phyloP scores from a whole-genome alignment of 2,888 invertebrate genomes.

The Liposcelis brunnea region DNA sequence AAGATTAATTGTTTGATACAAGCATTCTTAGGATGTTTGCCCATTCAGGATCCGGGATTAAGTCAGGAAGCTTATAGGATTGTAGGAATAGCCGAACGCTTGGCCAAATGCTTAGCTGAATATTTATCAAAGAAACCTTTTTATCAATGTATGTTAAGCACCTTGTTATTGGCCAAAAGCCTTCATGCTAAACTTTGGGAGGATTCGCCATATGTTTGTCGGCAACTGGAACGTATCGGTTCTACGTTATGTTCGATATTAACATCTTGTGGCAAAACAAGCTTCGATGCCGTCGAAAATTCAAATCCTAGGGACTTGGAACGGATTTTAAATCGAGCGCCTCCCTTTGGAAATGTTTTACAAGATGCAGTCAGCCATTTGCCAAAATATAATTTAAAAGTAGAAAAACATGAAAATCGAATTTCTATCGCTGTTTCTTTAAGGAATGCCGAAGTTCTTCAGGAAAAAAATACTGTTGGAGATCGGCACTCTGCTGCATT shows the following conservation, averaged over 20 bases:
- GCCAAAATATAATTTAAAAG: constrained; percentile 39
- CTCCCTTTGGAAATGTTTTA: constrained; percentile 52
- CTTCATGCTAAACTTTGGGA: constrained; percentile 54
- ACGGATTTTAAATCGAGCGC: constrained; percentile 51
- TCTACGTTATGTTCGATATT: constrained; percentile 42
- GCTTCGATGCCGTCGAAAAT: constrained; percentile 42
- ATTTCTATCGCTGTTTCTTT: constrained; percentile 26
- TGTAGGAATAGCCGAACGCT: constrained; percentile 44
- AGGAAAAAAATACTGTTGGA: constrained; percentile 33
- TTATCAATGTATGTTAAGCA: constrained; percentile 38
- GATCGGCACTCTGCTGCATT: constrained; percentile 35
- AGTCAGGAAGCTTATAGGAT: constrained; percentile 51
- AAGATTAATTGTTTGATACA: constrained; percentile 65
- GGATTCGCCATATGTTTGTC: constrained; percentile 46
- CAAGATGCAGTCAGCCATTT: constrained; percentile 41
- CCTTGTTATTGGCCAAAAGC: constrained; percentile 47
- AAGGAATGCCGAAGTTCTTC: constrained; percentile 30
- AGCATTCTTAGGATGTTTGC: constrained; percentile 50
- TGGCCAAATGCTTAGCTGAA: constrained; percentile 38
- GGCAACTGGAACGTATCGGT: constrained; percentile 56
- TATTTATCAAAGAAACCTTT: constrained; percentile 20
- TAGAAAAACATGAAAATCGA: constrained; percentile 18
- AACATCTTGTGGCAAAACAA: constrained; percentile 45
- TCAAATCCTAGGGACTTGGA: constrained; percentile 58
- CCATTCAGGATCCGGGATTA: constrained; percentile 47